Percentiles rank a stretch among this genome's conserved stretches.
Conservation (phyloP, 2,113 vertebrate species). For the Rhea americana region DNA sequence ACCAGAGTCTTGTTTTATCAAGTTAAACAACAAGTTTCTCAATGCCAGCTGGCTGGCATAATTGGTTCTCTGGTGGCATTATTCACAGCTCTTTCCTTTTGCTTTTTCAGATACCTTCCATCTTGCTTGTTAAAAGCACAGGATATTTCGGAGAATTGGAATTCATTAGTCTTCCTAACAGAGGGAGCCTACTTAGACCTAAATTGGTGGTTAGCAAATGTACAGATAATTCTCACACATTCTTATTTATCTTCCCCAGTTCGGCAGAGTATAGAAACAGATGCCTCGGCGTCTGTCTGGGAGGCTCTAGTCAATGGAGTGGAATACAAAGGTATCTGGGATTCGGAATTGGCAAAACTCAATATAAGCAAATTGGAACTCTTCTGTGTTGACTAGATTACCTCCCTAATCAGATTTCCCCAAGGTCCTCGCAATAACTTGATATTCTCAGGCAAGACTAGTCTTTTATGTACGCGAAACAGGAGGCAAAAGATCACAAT, state of each 20-base stretch:
- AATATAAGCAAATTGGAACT: conserved; percentile 74
- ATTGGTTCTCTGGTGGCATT: conserved; percentile 68
- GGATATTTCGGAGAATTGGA: conserved; percentile 75
- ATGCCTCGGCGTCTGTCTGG: conserved; percentile 73
- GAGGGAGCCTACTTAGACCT: conserved; percentile 76
- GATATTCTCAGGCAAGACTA: conserved; percentile 59
- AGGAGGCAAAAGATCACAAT: conserved; percentile 53
- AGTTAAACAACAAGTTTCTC: conserved; percentile 61
- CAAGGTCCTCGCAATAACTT: conserved; percentile 69
- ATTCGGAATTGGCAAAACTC: conserved; percentile 68
- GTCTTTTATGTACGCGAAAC: conserved; percentile 57
- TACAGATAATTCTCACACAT: conserved; percentile 71
- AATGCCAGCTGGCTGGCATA: conserved; percentile 70
- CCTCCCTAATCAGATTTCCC: conserved; percentile 74
- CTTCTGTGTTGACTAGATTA: conserved; percentile 68
- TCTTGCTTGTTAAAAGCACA: conserved; percentile 78
- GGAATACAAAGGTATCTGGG: conserved; percentile 72
- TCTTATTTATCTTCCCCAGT: conserved; percentile 71
- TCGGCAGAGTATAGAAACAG: conserved; percentile 73
- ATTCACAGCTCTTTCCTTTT: conserved; percentile 62
- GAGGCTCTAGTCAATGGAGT: conserved; percentile 69
- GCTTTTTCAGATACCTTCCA: conserved; percentile 61
- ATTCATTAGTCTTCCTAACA: conserved; percentile 78
- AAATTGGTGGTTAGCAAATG: conserved; percentile 79
- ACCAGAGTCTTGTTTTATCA: conserved; percentile 25